Evolutionary conservation across 2,888 invertebrate species (phyloP).

Genomic region (Orthonevra nobilis): DNA sequence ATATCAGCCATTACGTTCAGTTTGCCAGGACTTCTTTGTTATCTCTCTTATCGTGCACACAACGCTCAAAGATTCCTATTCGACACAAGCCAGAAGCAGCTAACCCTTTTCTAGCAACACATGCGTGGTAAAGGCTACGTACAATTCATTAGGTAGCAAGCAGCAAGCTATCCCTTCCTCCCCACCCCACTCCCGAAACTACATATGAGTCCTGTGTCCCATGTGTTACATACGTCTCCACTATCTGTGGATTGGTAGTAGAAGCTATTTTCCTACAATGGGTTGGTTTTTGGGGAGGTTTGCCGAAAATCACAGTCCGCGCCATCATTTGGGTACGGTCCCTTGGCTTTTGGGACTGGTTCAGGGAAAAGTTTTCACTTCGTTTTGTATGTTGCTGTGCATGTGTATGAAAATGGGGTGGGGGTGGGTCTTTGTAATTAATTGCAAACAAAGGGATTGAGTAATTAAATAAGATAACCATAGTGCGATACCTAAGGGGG

Average conservation of each 20-base stretch:
- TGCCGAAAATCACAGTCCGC: slow-evolving; percentile 58
- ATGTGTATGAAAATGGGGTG: background rate
- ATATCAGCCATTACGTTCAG: slow-evolving; percentile 31
- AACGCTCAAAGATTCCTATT: slow-evolving; percentile 51
- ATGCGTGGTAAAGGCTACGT: slow-evolving; percentile 68
- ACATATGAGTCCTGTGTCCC: slow-evolving; percentile 24
- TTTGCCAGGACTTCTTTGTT: slow-evolving; percentile 25
- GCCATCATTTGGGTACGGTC: slow-evolving; percentile 46
- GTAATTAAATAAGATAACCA: slow-evolving; percentile 68
- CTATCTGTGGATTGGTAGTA: slow-evolving; percentile 35
- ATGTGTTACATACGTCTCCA: slow-evolving; percentile 47
- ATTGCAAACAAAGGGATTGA: slow-evolving; percentile 68
- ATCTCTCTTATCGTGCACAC: slow-evolving; percentile 41
- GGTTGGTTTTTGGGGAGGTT: slow-evolving; percentile 21
- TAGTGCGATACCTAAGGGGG: slow-evolving; percentile 33
- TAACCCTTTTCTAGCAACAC: slow-evolving; percentile 63
- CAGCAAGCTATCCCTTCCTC: slow-evolving; percentile 38
- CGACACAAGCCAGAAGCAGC: slow-evolving; percentile 34
- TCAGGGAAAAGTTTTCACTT: slow-evolving; percentile 1
- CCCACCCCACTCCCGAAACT: too few relatives aligned
- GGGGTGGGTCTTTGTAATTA: slow-evolving; percentile 57
- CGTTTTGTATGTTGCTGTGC: slow-evolving; percentile 12
- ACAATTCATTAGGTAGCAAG: slow-evolving; percentile 67
- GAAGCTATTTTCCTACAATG: slow-evolving; percentile 8
- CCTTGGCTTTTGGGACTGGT: background rate